A percentile compares a stretch with the other conserved stretches of the same genome.
phyloP scores from a whole-genome alignment of 2,888 invertebrate genomes.

The Acanthosoma haemorrhoidale region DNA sequence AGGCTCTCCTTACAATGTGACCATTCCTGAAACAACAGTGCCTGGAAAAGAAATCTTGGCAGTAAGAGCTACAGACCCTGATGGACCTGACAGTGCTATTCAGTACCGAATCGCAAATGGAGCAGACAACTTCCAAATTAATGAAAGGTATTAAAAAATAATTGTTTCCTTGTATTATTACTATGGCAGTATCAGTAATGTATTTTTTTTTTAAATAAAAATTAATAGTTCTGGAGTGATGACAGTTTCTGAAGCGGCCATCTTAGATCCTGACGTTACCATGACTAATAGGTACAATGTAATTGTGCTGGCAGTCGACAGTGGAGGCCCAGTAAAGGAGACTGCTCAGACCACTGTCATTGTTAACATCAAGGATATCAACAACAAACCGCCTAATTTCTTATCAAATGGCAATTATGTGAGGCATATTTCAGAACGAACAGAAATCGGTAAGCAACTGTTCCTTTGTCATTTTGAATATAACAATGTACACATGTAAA shows the following conservation, averaged over 20 bases:
- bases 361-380: constrained; percentile 67
- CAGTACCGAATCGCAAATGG: constrained; percentile 67
- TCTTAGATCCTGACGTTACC: constrained; percentile 59
- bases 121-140: constrained; percentile 70
- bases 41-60: constrained; percentile 64
- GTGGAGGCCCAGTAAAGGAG: constrained; percentile 66
- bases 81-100: constrained; percentile 64
- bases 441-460: constrained; percentile 50
- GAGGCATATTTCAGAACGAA: constrained; percentile 59
- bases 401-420: constrained; percentile 59
- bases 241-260: constrained; percentile 65
- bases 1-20: constrained; percentile 61
- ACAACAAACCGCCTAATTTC: constrained; percentile 76
- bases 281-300: constrained; percentile 53
- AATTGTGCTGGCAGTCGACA: constrained; percentile 68
- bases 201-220: neutral
- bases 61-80: constrained; percentile 71
- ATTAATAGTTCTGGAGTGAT: constrained; percentile 60
- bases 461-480: too few relatives aligned
- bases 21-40: constrained; percentile 63
- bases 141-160: constrained; percentile 55
- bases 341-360: constrained; percentile 71
- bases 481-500: too few relatives aligned
- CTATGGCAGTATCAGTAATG: too few relatives aligned
- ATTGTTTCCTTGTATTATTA: neutral